Base-by-base conservation (phyloP, 2,888 invertebrate genomes). In the Incurvaria masculella region DNA sequence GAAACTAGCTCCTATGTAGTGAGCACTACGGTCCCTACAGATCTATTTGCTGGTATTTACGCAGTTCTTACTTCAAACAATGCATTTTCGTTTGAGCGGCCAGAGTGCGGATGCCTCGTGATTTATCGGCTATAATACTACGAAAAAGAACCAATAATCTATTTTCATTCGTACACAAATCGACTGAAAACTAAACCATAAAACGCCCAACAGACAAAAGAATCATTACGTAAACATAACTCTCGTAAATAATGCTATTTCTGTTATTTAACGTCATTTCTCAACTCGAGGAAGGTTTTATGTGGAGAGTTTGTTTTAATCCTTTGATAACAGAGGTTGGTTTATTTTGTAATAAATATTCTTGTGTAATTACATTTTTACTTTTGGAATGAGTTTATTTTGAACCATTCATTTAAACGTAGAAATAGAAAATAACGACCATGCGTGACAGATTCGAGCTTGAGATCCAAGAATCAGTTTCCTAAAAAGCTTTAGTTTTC, bases 111-210 rank as follows among this genome's bases (percentile, higher is more conserved):
- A 74, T 73, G 66, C 63, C 52, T 68, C 63, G 73, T 76, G 78
- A 76, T 78, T 78, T 72, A 76, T 66, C 59, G 65, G 67, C 65
- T 67, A 75, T 73, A 74, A 76, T 76, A 76, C 74, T 72, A 63
- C 60, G 78, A 78, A 76, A 78, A 76, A 75, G 74, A 74, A 66
- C 72, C 74, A 71, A 70, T 76, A 75, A 78, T 73, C 78, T 78
- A 78, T 78, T 78, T 75, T 61, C 73, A 76, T 69, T 70, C 66
- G 74, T 78, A 73, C 64, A 78, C 75, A 74, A 70, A 75, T 75
- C 73, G 75, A 72, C 72, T 68, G 72, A 78, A 75, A 76, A 73
- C 73, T 75, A 76, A 78, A 73, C 76, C 68, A 68, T 78, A 74
- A 78, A 76, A 72, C 67, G 72, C 71, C 65, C 72, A 74, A 75